Percentiles rank a stretch among this genome's conserved stretches.
These are phyloP conservation scores for Synergus umbraculus DNA, from an alignment of 2,888 invertebrate genomes.

Conservation along the genomic window DNA sequence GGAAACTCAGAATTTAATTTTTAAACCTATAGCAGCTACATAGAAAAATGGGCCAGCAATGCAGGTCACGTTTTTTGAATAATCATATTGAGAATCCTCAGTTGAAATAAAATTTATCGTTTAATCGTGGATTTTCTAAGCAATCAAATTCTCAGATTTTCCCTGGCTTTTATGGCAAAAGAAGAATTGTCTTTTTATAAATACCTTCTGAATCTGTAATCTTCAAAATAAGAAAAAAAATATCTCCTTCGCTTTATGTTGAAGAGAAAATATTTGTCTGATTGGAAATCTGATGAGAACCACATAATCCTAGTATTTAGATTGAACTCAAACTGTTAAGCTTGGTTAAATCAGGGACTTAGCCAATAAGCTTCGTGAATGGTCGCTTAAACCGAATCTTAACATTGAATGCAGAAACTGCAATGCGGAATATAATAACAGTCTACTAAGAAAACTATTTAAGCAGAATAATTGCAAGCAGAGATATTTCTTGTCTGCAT, in stretches of 20 bases:
- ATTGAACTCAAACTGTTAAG: conserved; percentile 13
- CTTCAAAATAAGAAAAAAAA: neutral
- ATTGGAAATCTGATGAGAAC: conserved; percentile 20
- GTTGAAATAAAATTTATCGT: too few relatives aligned
- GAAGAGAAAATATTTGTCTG: neutral
- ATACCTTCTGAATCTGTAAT: neutral
- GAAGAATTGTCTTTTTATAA: neutral
- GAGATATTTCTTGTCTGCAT: neutral
- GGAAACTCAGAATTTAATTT: neutral
- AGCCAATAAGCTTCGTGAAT: conserved; percentile 26
- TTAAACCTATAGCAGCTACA: neutral
- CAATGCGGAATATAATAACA: conserved; percentile 27
- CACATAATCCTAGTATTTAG: conserved; percentile 14
- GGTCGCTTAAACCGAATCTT: conserved; percentile 6
- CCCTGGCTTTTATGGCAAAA: too few relatives aligned
- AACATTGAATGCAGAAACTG: conserved; percentile 3
- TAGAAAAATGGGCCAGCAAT: neutral
- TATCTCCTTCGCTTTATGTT: neutral
- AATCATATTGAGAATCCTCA: too few relatives aligned
- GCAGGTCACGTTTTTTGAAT: neutral
- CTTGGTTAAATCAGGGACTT: conserved; percentile 21
- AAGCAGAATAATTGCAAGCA: neutral
- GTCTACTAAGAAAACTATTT: conserved; percentile 19
- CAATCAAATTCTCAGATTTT: neutral
- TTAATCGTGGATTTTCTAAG: too few relatives aligned